phyloP scores from a whole-genome alignment of 2,113 vertebrate species.

The Montifringilla adamsi region DNA sequence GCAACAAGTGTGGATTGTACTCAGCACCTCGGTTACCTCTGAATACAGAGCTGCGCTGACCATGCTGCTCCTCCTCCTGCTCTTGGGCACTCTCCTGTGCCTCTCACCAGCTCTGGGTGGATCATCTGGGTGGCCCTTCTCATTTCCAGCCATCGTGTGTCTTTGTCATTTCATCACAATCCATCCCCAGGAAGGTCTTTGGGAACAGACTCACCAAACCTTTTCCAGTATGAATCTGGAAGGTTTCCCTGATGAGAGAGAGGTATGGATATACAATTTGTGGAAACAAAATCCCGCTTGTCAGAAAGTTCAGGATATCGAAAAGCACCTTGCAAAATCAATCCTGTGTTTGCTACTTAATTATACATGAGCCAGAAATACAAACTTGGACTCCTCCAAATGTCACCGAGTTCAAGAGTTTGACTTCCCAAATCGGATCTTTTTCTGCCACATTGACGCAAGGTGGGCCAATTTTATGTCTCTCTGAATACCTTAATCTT shows the following conservation, averaged over 20 bases:
- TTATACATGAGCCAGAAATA: neutral
- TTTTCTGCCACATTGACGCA: neutral
- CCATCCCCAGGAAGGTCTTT: neutral
- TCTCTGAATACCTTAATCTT: neutral
- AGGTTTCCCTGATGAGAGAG: neutral
- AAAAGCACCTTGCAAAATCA: neutral
- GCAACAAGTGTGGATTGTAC: neutral
- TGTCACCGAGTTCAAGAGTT: neutral
- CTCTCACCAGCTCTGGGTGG: neutral
- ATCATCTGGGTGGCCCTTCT: neutral
- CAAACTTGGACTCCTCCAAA: neutral
- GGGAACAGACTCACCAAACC: neutral
- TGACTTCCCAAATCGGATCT: neutral
- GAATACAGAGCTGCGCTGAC: neutral
- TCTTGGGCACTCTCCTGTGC: fast-evolving
- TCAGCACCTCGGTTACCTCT: neutral
- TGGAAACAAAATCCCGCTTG: neutral
- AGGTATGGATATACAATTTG: neutral
- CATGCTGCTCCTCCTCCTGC: neutral
- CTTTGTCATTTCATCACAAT: neutral
- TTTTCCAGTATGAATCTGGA: neutral
- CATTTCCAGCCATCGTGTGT: neutral
- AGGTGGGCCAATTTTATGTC: neutral
- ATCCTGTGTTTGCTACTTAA: neutral
- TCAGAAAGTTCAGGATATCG: neutral